Conservation (phyloP, 2,113 vertebrate genomes). For the Bufo gargarizans region DNA sequence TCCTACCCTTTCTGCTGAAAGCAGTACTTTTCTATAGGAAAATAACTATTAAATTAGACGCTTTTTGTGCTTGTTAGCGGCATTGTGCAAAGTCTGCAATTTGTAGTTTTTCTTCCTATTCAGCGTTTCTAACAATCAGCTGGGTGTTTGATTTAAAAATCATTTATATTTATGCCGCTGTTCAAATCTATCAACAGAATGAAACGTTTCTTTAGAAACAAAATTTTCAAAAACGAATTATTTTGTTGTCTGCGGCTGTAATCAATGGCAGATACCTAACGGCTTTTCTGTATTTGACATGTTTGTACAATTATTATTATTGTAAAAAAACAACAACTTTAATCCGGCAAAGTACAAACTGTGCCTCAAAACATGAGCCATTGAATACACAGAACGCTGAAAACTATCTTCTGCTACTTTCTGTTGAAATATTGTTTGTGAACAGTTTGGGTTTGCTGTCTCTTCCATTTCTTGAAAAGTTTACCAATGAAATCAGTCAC, state of each 20-base stretch:
- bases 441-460: background rate
- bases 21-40: slow-evolving; percentile 13
- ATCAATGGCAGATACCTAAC: slow-evolving; percentile 31
- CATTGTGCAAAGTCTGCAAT: slow-evolving; percentile 28
- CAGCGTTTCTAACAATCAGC: slow-evolving; percentile 22
- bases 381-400: background rate
- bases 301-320: slow-evolving; percentile 48
- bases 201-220: slow-evolving; percentile 1
- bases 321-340: background rate
- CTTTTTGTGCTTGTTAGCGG: slow-evolving; percentile 11
- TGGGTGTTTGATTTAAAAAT: slow-evolving; percentile 31
- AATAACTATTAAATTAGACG: slow-evolving; percentile 33
- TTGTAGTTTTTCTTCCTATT: slow-evolving; percentile 37
- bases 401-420: background rate
- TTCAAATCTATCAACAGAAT: slow-evolving; percentile 41
- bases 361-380: slow-evolving; percentile 17
- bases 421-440: background rate
- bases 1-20: background rate
- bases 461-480: background rate
- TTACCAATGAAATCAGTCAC: background rate
- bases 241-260: slow-evolving; percentile 28
- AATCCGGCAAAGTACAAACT: slow-evolving; percentile 34
- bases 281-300: slow-evolving; percentile 46
- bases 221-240: slow-evolving; percentile 19
- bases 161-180: slow-evolving; percentile 37